Base-by-base conservation (phyloP, 2,113 vertebrate genomes). In the Chitala chitala region DNA sequence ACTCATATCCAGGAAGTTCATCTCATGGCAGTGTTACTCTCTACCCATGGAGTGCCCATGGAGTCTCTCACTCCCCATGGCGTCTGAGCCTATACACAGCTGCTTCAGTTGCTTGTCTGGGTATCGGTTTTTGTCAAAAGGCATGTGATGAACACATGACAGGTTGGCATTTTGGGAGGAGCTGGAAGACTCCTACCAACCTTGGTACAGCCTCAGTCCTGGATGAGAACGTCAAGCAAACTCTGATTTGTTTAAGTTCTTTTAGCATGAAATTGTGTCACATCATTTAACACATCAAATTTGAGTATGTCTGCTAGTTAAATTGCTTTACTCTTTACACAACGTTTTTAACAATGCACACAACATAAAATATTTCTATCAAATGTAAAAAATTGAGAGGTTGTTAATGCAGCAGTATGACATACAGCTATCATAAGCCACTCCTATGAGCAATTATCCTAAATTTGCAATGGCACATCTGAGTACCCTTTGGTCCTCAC, bases 41-140 rank as follows among this genome's bases (percentile, higher is more conserved):
- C n/a, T n/a, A n/a, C n/a, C n/a, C n/a, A n/a, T n/a, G n/a, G n/a
- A 40, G 3, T 13, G 15, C 12, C 36, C 4, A 20, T 4, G 26
- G 44, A 3, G 3, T n/a, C 82, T 78, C 4, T 95, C 93, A 59
- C 68, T 91, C 77, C 90, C 92, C 3, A 87, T 75, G n/a, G 85
- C 73, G 55, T 96, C 92, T 0, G 86, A 85, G 81, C 95, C 93
- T 0, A 90, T 80, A 77, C 95, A 89, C 72, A 94, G 94, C 83
- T 94, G 94, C 79, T 96, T 94, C 83, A 96, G 95, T 82, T 94
- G 91, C 81, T 94, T 94, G 84, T 98, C 95, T 0, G 95, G 95
- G 79, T 97, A 98, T 82, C 96, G 93, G 86, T 94, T 96, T 91
- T 96, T 98, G 92, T 97, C 95, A 36, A 97, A 97, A 85, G 95